Evolutionary conservation across 2,888 invertebrate genomes (phyloP), one percentile per base, ranked within the genome.

Genomic region (Lumbricus terrestris): DNA sequence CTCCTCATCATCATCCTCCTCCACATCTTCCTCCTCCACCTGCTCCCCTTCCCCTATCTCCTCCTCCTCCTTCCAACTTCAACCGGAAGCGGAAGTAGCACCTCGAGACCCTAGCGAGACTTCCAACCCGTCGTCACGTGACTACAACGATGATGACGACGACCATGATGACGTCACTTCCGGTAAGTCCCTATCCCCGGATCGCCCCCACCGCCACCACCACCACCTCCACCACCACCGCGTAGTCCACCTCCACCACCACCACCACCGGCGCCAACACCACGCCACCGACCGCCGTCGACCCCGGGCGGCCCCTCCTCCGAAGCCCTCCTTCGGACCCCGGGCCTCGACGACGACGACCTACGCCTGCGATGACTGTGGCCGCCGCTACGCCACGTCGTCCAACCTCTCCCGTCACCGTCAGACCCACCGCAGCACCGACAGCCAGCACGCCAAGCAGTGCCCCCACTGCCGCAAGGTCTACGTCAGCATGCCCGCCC

Each of bases 401-500:
- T 97, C 97, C 93, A 98, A 98, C 94, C 96, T 98, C 89, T 97
- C 97, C 85, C 96, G 97, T 90, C 97, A 98, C 95, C 97, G 97
- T 95, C 98, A 98, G 95, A 98, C 98, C 1, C 98, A 98, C 95
- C 96, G 98, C 89, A 97, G 98, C 93, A 96, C 98, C 89, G 98
- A 99, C 95, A 98, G 98, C 23, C 97, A 97, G 93, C 97, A 97
- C 92, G 98, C 98, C 89, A 98, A 98, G 95, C 97, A 98, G 93
- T 99, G 99, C 95, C 97, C 97, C 94, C 97, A 98, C 93, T 99
- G 98, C 95, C 97, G 98, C 93, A 98, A 98, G 89, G 98, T 98
- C 33, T 99, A 99, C 95, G 99, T 99, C 90, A 98, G 97, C 93
- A 99, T 99, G 98, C 99, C 99, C 0, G 98, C 99, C 5, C 96